Evolutionary conservation across 2,797 vertebrate species (phyloP), one percentile per base, ranked within the genome.

Genomic region (Psittacula echo): DNA sequence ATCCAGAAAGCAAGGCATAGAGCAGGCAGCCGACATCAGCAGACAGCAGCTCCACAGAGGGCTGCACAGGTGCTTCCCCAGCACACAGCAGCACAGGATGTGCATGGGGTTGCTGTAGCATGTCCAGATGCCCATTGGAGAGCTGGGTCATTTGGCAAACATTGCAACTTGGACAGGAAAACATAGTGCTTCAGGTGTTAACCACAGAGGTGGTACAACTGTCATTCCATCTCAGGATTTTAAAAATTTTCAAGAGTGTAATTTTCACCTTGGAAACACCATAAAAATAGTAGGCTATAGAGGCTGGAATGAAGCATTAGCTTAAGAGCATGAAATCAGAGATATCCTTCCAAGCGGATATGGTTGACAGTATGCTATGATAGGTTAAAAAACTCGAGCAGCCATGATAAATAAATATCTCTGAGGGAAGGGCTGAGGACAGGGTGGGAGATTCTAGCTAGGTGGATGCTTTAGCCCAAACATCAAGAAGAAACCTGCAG

Each of bases 401-500:
- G 13, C 15, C 0, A 0, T 14, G 19, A 39, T 41, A 48, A 73
- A n/a, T 26, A 51, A 79, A 5, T 50, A 48, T 44, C 37, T 91
- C 70, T 8, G 13, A 11, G 15, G 22, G 10, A 76, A 64, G 30
- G 18, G 14, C 29, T 30, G 50, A 86, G 26, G 41, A 75, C 2
- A 1, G 44, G 14, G 10, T 19, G 8, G 9, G 62, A 83, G 41
- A 60, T 29, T 89, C 13, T 48, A 93, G 45, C 11, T 50, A 85
- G 50, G 45, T 72, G 5, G 62, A 64, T 70, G 42, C 7, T 60
- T 74, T 47, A 77, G 45, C 21, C 39, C 56, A 81, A 47, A 68
- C 1, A 1, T 56, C 67, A 84, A 2, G 17, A 93, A 81, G 76
- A 94, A 94, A 93, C 66, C 84, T 94, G 87, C 60, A 95, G 86